Evolutionary conservation across 1,140 invertebrate species (phyloP).

Genomic region (Nebria ingens): DNA sequence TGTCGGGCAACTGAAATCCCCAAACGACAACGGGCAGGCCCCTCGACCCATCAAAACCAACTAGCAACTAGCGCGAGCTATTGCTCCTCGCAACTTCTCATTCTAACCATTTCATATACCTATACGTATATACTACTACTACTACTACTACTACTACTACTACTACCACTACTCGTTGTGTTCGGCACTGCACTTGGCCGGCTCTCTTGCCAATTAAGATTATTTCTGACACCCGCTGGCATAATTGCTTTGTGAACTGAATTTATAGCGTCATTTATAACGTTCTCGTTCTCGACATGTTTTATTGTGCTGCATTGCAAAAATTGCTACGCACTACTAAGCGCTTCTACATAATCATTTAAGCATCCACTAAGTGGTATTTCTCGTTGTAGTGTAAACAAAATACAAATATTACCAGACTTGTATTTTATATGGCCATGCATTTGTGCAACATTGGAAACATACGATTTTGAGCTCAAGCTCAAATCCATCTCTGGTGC

Average conservation of each 20-base stretch:
- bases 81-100: background rate
- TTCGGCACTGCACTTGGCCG: background rate
- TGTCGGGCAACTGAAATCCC: background rate
- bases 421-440: background rate
- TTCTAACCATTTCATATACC: background rate
- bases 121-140: no score
- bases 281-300: background rate
- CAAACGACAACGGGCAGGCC: background rate
- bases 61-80: background rate
- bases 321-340: background rate
- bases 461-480: no score
- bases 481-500: no score
- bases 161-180: no score
- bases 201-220: constrained; percentile 5
- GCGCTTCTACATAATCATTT: background rate
- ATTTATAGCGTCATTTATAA: constrained; percentile 6
- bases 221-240: constrained; percentile 8
- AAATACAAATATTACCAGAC: no score
- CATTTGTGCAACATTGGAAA: background rate
- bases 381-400: background rate
- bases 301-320: background rate
- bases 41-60: no score
- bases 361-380: no score
- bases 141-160: no score
- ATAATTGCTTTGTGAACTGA: constrained; percentile 6